A percentile compares a stretch with the other conserved stretches of the same genome.
Evolutionary conservation across 2,113 vertebrate genomes (phyloP).

Genomic region (Choloepus hoffmanni): DNA sequence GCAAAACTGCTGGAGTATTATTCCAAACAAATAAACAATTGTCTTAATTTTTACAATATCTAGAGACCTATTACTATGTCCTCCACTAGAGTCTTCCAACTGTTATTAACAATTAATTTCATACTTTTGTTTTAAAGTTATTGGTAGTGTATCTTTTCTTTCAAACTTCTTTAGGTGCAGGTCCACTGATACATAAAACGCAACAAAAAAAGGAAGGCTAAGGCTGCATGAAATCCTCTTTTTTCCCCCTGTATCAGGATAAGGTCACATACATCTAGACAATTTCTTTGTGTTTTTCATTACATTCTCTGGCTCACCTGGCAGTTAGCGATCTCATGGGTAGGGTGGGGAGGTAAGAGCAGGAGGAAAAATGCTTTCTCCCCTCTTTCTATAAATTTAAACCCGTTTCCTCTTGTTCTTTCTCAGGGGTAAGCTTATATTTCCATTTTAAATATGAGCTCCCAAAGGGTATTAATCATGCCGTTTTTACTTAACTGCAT

Average conservation of each 20-base stretch:
- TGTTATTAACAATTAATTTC: slow-evolving; percentile 35
- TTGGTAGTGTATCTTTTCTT: not conserved
- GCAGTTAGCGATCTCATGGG: not conserved
- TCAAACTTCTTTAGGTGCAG: not conserved
- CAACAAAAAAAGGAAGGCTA: not conserved
- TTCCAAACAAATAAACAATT: slow-evolving; percentile 10
- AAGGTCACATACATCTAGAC: not conserved
- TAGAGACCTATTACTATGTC: not conserved
- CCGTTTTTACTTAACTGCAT: slow-evolving; percentile 55
- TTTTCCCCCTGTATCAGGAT: not conserved
- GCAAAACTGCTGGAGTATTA: not conserved
- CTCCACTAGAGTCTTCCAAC: slow-evolving; percentile 22
- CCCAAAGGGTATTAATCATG: slow-evolving; percentile 56
- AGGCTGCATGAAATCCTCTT: not conserved
- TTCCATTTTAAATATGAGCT: slow-evolving; percentile 73
- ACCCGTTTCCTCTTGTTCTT: slow-evolving; percentile 71
- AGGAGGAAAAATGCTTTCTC: slow-evolving; percentile 49
- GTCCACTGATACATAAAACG: not conserved
- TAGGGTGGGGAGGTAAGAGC: not conserved
- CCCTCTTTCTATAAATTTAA: slow-evolving; percentile 62
- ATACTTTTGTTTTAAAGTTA: not conserved
- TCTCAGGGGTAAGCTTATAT: slow-evolving; percentile 70
- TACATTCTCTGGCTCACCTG: not conserved
- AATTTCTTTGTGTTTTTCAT: not conserved
- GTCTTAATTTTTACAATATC: slow-evolving; percentile 6